These are phyloP conservation scores for Agriopis aurantiaria DNA, from an alignment of 2,888 invertebrate genomes.

Conservation along the genomic window DNA sequence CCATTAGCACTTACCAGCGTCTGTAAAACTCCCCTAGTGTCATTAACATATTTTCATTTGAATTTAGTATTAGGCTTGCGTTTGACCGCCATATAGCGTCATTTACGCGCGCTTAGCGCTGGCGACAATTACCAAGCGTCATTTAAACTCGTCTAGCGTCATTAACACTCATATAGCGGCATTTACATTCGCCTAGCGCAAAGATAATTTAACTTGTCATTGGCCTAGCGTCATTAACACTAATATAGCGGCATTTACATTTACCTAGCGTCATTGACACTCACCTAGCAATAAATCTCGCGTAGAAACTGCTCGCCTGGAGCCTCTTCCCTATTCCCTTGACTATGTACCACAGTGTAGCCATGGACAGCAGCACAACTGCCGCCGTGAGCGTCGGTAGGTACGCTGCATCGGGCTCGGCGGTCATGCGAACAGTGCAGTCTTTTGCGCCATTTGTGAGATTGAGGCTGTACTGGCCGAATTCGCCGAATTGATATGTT, in stretches of 20 bases:
- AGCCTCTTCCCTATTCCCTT: conserved; percentile 78
- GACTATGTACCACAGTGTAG: conserved; percentile 81
- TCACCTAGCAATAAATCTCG: conserved; percentile 79
- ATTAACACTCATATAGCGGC: not conserved
- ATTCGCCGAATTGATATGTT: conserved; percentile 75
- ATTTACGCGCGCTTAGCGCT: not conserved
- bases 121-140: not conserved
- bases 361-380: conserved; percentile 78
- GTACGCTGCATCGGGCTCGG: conserved; percentile 79
- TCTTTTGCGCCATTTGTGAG: conserved; percentile 55
- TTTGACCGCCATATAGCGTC: not conserved
- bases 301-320: conserved; percentile 73
- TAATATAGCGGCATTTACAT: too few species aligned
- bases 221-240: too few species aligned
- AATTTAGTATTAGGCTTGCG: too few species aligned
- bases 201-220: too few species aligned
- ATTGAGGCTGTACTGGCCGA: conserved; percentile 75
- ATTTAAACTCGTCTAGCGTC: not conserved
- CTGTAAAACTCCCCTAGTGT: too few species aligned
- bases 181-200: too few species aligned
- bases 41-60: too few species aligned
- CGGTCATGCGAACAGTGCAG: conserved; percentile 74
- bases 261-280: conserved; percentile 20
- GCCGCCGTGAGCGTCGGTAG: conserved; percentile 78
- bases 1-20: too few species aligned